These are phyloP conservation scores for Chymomyza costata DNA, from an alignment of 1,140 invertebrate species.

Conservation along the genomic window DNA sequence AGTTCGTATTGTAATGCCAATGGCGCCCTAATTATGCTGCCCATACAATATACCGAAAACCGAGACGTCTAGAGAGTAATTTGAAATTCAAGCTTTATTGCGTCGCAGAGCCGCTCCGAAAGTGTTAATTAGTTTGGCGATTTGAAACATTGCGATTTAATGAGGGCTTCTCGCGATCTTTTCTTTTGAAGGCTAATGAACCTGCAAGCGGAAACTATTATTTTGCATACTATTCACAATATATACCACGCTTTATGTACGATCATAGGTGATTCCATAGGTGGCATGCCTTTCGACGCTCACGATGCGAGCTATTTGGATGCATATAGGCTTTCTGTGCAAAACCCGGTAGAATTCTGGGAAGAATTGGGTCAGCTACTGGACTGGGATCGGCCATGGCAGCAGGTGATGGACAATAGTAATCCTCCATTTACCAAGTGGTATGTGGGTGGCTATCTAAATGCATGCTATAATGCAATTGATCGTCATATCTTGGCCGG, in stretches of 20 bases:
- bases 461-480: slow-evolving; percentile 94
- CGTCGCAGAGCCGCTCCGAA: slow-evolving; percentile 3
- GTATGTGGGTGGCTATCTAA: slow-evolving; percentile 92
- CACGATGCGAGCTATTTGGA: slow-evolving; percentile 79
- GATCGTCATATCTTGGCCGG: slow-evolving; percentile 91
- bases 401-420: slow-evolving; percentile 87
- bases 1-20: slow-evolving; percentile 7
- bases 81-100: slow-evolving; percentile 43
- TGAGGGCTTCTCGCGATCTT: not conserved
- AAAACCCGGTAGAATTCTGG: slow-evolving; percentile 92
- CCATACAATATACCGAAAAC: slow-evolving; percentile 27
- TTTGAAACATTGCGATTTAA: slow-evolving; percentile 18
- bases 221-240: too few relatives aligned
- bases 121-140: slow-evolving; percentile 33
- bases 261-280: slow-evolving; percentile 21
- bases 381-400: slow-evolving; percentile 89
- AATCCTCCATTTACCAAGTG: slow-evolving; percentile 93
- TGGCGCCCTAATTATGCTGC: slow-evolving; percentile 14
- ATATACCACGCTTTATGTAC: not conserved
- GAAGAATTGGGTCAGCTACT: slow-evolving; percentile 83
- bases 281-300: slow-evolving; percentile 49
- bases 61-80: slow-evolving; percentile 32
- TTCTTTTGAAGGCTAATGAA: not conserved
- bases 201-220: too few relatives aligned
- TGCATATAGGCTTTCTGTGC: slow-evolving; percentile 81